Base-by-base conservation (phyloP, 1,140 invertebrate species). In the Hermatobates lingyangjiaoensis region DNA sequence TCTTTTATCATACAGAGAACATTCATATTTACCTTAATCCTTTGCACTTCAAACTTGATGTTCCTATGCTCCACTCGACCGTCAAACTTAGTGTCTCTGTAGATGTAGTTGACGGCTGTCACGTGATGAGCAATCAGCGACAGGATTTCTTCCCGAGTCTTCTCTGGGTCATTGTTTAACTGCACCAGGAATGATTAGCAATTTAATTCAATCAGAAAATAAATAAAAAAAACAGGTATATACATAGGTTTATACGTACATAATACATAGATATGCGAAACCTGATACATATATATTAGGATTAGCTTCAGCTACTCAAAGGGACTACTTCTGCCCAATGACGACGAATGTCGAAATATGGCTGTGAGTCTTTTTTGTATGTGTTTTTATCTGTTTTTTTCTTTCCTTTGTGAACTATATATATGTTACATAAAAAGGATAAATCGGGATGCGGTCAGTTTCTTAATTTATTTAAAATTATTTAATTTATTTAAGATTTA, bases 101-200 rank as follows among this genome's bases (percentile, higher is more conserved):
- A 98, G 64, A 98, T 98, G 63, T 88, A 88, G 73, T 97, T 98
- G 57, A 98, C 90, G 50, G 93, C 94, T 60, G 92, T 94, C 44
- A 98, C 92, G 66, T 98, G 95, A 67, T 93, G 92, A 34, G 92
- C 89, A 66, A 98, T 96, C 52, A 98, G 71, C 1, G 91, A 92
- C 50, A 94, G 74, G 62, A 98, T 98, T 73, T 98, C 94, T 68
- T 98, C 93, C 46, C 87, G 73, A 5, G 89, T 93, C 69, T 91
- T 92, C 62, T 82, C 82, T 40, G 69, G 62, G 56, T 74, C 68
- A 57, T 57, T 45, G 30, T 55, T 56, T 24, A 63, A 54, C 62
- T 64, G 38, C 1, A 24, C 10, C 42, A 45, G 5, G 20, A 23
- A 45, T 34, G 20, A 45, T 10, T 23, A n/a, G 5, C 20, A 38